Conservation (phyloP, 2,888 invertebrate genomes). For the Exocentrus adspersus region DNA sequence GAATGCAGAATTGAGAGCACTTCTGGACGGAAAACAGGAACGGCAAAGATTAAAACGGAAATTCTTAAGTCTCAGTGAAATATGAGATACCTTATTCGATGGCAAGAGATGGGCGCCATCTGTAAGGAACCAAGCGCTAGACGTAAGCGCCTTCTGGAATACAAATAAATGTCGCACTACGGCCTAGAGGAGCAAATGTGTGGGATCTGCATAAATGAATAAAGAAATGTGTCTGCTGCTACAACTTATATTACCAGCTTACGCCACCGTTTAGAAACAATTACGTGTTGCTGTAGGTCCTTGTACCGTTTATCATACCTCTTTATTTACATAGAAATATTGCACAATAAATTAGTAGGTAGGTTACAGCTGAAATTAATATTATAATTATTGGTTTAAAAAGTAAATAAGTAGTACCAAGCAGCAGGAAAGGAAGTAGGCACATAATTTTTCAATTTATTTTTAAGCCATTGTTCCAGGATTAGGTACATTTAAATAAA, state of each 20-base stretch:
- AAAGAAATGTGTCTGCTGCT: constrained; percentile 43
- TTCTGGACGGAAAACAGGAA: not conserved
- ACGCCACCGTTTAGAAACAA: not conserved
- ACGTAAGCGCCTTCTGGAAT: constrained; percentile 45
- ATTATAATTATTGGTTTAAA: no score
- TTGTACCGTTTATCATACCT: no score
- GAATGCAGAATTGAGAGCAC: constrained; percentile 26
- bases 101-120: constrained; percentile 36
- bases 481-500: no score
- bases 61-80: constrained; percentile 58
- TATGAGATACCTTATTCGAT: constrained; percentile 55
- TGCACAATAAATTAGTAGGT: no score
- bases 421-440: no score
- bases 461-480: no score
- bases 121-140: constrained; percentile 35
- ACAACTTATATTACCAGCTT: not conserved
- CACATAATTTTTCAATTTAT: no score
- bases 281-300: not conserved
- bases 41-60: constrained; percentile 55
- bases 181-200: constrained; percentile 47
- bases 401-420: no score
- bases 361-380: no score
- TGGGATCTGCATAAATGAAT: constrained; percentile 52
- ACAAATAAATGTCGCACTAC: constrained; percentile 56
- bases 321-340: no score